Base-by-base conservation (phyloP, 1,140 invertebrate genomes). In the Hesperophylax magnus region DNA sequence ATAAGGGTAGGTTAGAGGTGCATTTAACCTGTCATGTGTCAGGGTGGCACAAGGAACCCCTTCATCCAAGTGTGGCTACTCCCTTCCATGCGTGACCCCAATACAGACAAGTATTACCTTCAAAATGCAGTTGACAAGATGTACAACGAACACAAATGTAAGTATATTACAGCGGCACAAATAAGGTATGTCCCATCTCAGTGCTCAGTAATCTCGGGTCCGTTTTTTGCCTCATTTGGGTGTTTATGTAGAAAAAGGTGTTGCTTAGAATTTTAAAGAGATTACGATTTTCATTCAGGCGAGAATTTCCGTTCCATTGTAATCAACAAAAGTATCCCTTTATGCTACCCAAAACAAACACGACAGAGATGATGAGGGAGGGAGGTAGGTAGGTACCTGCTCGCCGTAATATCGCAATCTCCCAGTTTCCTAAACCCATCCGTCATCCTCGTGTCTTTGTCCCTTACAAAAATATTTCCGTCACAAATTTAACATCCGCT, bases 401-500 rank as follows among this genome's bases (percentile, higher is more conserved):
- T 54, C 56, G 65, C 22, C 9, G 20, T 14, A 24, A 11, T 77
- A 78, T 77, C 65, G 34, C 69, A 17, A 79, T 77, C 75, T 65
- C 39, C 11, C 39, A 39, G 39, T 47, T 47, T 52, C 72, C 53
- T 24, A n/a, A 18, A 67, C 69, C 76, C 82, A 75, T 83, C 82
- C 71, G 81, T 83, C 82, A 83, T 79, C 61, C 77, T 27, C 72
- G 72, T 81, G 71, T 80, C 82, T 75, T 81, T 79, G 67, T 80
- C 31, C 47, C 52, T 53, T 53, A 75, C 34, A 81, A 81, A 80
- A 77, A 31, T 63, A 60, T 83, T 81, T 83, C 82, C 82, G 82
- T 81, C 82, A 79, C 79, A 83, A 83, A 79, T 81, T 74, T 69
- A 34, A 82, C 81, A 82, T 82, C 81, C 81, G 81, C 54, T 74